Evolutionary conservation across 92 coral and sea anemone species (phyloP).

Genomic region (Siderastrea siderea): DNA sequence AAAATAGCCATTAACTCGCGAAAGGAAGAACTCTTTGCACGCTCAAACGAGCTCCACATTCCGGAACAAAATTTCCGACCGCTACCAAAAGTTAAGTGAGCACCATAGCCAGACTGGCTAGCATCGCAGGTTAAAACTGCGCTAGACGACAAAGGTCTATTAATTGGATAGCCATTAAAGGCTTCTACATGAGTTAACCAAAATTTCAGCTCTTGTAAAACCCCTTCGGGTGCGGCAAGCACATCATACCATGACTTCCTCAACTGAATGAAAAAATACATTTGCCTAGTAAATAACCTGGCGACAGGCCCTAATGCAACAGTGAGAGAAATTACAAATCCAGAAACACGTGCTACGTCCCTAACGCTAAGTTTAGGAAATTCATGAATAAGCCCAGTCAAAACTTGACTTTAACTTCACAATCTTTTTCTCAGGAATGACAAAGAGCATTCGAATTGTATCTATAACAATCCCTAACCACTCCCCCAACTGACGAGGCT

Average conservation of each 20-base stretch:
- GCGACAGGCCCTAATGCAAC: background rate
- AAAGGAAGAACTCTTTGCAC: too few species aligned
- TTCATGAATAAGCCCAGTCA: background rate
- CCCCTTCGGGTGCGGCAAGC: background rate
- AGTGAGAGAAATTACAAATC: background rate
- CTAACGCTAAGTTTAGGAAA: background rate
- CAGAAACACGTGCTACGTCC: background rate
- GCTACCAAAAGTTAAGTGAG: background rate
- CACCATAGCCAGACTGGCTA: background rate
- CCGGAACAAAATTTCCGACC: background rate
- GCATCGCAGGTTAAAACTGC: too few species aligned
- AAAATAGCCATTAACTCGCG: too few species aligned
- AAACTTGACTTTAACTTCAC: slow-evolving; percentile 3
- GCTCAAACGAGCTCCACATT: slow-evolving; percentile 17
- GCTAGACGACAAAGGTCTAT: background rate
- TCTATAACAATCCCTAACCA: background rate
- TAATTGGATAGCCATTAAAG: background rate
- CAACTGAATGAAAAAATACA: background rate
- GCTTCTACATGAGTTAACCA: background rate
- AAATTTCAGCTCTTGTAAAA: background rate
- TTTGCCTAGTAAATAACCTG: background rate
- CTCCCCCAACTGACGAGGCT: background rate
- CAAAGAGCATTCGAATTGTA: background rate
- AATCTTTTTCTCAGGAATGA: background rate
- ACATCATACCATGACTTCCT: background rate